A percentile compares a stretch with the other conserved stretches of the same genome.
phyloP scores from a whole-genome alignment of 1,140 invertebrate genomes.

The Aphidius ervi region DNA sequence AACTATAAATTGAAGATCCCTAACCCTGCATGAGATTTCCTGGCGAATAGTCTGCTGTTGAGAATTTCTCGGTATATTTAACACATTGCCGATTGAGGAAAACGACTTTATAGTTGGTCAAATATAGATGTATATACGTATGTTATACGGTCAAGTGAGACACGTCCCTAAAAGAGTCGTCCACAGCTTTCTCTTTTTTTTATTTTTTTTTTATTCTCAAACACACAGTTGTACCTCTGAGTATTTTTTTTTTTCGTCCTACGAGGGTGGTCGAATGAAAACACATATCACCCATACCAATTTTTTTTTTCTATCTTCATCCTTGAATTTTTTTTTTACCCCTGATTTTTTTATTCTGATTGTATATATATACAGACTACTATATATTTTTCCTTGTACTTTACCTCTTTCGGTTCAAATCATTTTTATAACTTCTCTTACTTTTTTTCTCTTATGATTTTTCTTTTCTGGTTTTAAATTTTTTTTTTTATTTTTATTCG shows the following conservation, averaged over 20 bases:
- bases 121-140: too few species aligned
- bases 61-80: too few species aligned
- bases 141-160: too few species aligned
- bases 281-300: too few species aligned
- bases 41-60: too few species aligned
- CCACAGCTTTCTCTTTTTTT: neutral
- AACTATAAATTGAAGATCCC: too few species aligned
- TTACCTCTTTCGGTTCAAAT: conserved; percentile 6
- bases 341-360: neutral
- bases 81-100: too few species aligned
- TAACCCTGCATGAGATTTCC: too few species aligned
- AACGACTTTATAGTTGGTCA: too few species aligned
- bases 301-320: too few species aligned
- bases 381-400: conserved; percentile 8
- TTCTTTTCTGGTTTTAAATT: neutral
- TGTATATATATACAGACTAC: neutral
- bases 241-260: neutral
- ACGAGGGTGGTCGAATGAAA: neutral
- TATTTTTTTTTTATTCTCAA: too few species aligned
- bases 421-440: neutral
- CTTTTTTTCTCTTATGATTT: conserved; percentile 11
- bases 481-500: conserved; percentile 5
- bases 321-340: neutral
- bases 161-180: conserved; percentile 10
- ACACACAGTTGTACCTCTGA: conserved; percentile 3